These are phyloP conservation scores for Scalopus aquaticus DNA, from an alignment of 2,113 vertebrate species.

Conservation along the genomic window DNA sequence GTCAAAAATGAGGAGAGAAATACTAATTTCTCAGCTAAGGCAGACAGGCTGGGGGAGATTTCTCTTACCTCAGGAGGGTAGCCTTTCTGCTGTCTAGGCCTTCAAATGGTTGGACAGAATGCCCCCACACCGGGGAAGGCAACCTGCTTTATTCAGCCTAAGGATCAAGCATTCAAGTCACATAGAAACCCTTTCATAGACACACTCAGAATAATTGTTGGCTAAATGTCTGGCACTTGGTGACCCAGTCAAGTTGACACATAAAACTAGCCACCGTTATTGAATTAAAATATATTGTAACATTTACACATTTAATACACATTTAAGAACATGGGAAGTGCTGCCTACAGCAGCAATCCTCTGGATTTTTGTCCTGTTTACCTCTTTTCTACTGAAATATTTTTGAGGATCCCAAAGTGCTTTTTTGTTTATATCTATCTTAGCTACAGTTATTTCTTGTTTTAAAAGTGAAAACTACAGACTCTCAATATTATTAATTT, in stretches of 20 bases:
- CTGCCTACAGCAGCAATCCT: not conserved
- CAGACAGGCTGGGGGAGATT: not conserved
- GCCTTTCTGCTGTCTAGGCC: not conserved
- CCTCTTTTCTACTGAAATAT: not conserved
- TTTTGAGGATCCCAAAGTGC: not conserved
- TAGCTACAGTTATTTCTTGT: not conserved
- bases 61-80: not conserved
- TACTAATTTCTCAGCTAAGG: not conserved
- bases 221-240: not conserved
- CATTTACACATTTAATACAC: not conserved
- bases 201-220: not conserved
- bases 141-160: not conserved
- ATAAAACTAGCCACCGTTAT: not conserved
- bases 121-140: not conserved
- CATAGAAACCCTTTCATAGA: not conserved
- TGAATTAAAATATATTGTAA: not conserved
- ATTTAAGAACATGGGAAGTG: not conserved
- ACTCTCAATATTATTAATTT: not conserved
- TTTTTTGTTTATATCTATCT: not conserved
- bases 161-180: not conserved
- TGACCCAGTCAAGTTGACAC: not conserved
- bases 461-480: not conserved
- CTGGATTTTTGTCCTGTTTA: not conserved
- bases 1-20: not conserved
- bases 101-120: not conserved